Base-by-base conservation (phyloP, 2,888 invertebrate genomes). In the Scelioninae gen. 1 region DNA sequence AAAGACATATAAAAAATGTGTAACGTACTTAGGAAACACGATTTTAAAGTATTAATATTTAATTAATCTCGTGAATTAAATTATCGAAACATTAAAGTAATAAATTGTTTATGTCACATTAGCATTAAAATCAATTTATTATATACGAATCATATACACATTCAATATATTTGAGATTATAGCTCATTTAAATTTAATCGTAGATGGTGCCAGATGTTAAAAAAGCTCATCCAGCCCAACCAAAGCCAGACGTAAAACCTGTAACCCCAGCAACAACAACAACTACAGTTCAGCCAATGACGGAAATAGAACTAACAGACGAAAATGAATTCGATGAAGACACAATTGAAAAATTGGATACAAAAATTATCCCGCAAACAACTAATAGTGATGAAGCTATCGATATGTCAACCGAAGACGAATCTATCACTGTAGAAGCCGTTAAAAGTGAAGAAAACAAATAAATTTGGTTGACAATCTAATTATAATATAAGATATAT, bases 331-430 rank as follows among this genome's bases (percentile, higher is more conserved):
- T 40, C n/a, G 55, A 53, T 15, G 60, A 72, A 6, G 75, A 75
- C 29, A 65, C 45, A 0, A 66, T 75, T 31, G 75, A 75, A 34
- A 75, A 45, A 16, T 49, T 75, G 11, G 75, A 75, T 15, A 56
- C 49, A 9, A 66, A 75, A 65, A 38, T 47, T 11, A n/a, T 65
- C 0, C 56, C 75, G 7, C 56, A 75, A 58, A 49, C 38, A 31
- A 72, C 43, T 7, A 38, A 32, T 9, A 56, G 13, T 13, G 69
- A 69, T 45, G 34, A 16, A 5, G 6, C 15, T 3, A 0, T 32
- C 0, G 45, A 29, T 32, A 51, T 31, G 10, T 51, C 16, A 11
- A 31, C 45, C 16, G 63, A 63, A 31, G 34, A 9, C 6, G 74
- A 74, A 16, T n/a, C 55, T 11, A 34, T 63, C n/a, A 62, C 72